Conservation (phyloP, 2,888 invertebrate species). For the Drosophila niveifrons region DNA sequence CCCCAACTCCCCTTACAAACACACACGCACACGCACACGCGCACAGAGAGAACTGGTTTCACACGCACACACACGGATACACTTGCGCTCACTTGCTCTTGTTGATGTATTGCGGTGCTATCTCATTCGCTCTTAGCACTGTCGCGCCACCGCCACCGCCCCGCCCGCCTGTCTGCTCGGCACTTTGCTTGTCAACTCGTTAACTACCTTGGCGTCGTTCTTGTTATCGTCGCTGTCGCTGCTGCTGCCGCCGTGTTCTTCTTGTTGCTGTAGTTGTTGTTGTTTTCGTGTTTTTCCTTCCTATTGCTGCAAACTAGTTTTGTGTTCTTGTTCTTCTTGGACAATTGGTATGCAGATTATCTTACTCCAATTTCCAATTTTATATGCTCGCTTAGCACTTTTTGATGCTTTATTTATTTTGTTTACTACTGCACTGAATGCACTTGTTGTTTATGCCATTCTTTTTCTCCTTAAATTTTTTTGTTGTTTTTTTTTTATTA, state of each 20-base stretch:
- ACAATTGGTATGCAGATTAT: constrained; percentile 69
- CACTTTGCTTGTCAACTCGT: constrained; percentile 63
- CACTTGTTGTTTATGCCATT: constrained; percentile 24
- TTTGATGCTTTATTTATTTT: constrained; percentile 4
- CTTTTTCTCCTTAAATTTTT: constrained; percentile 5
- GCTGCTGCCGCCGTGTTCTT: constrained; percentile 16
- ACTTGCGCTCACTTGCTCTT: constrained; percentile 12
- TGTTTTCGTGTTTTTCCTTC: constrained; percentile 28
- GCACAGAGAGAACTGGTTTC: constrained; percentile 47
- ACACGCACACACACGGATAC: constrained; percentile 15
- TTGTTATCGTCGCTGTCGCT: constrained; percentile 60
- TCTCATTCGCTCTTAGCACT: constrained; percentile 31
- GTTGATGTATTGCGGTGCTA: constrained; percentile 1
- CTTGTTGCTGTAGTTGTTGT: constrained; percentile 24
- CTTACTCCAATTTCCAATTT: constrained; percentile 56
- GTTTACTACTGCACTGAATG: not conserved
- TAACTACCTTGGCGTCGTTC: constrained; percentile 76
- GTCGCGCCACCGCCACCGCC: constrained; percentile 12
- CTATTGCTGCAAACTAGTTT: constrained; percentile 56
- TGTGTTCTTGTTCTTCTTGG: constrained; percentile 57
- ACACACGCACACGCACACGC: constrained; percentile 20
- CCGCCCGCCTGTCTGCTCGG: constrained; percentile 33
- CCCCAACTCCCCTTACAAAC: constrained; percentile 9
- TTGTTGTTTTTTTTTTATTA: not conserved
- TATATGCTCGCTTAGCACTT: constrained; percentile 38